Evolutionary conservation across 2,797 vertebrate genomes (phyloP), one percentile per base, ranked within the genome.

Genomic region (Enteromius trimaculatus): DNA sequence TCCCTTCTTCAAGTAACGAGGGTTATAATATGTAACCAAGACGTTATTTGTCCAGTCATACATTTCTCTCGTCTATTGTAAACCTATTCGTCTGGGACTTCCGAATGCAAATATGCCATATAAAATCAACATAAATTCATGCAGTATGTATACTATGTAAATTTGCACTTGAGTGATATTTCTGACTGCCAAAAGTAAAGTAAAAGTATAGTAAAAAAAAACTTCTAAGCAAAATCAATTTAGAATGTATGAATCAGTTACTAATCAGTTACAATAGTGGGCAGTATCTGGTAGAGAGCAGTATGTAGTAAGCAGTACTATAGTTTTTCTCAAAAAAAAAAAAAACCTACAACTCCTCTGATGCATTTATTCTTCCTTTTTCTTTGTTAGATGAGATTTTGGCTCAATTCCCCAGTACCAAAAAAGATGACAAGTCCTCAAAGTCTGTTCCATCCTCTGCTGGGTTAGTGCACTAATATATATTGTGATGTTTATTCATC

Each of bases 341-440:
- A 26, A 16, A 49, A n/a, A n/a, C n/a, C n/a, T n/a, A 31, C 31
- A 51, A 53, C 23, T 51, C 6, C 10, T 74, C 9, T 74, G 9
- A 74, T 51, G 17, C 5, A 53, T 72, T 29, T 51, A 21, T 37
- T 62, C 23, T 26, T 23, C 3, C 1, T 13, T 44, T 85, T 53
- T 82, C 39, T 87, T 62, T 74, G 55, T 72, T 89, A 98, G 97
- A 98, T 93, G 96, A 98, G 92, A 97, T 98, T 86, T 94, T 98
- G 94, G 96, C 97, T 79, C 97, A 98, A 93, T 97, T 97, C 82
- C 97, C 97, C 21, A 92, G 92, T 74, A 92, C 92, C 76, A 95
- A 95, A 86, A 94, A 94, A 87, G 94, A 95, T 53, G 95, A 94
- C 69, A 94, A 93, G 82, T 86, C 84, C 82, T 58, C 86, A 79